Evolutionary conservation across 2,797 vertebrate genomes (phyloP), one percentile per base, ranked within the genome.

Genomic region (Eurystomus glaucurus): DNA sequence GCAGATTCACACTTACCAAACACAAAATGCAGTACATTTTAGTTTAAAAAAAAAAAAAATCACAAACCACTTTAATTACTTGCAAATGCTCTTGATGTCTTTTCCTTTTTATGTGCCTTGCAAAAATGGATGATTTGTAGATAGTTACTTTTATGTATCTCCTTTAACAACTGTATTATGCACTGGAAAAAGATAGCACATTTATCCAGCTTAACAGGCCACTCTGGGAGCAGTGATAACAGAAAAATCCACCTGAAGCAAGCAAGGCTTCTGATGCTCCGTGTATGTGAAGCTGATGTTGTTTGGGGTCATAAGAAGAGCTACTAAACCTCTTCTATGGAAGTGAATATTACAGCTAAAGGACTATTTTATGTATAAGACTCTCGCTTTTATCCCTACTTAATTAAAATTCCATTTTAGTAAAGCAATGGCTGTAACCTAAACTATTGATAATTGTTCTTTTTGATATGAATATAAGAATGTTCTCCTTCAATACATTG

Each of bases 131-230:
- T 64, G 35, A 94, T 85, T 60, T 88, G 46, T 87, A 68, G 90
- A 29, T 3, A 60, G 60, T 1, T 39, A 50, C 66, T 88, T 52
- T 78, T 75, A n/a, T 68, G 12, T 39, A 80, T 76, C 0, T 3
- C 8, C 31, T 78, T 95, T 82, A 95, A 51, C 46, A 66, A 69
- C 57, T 85, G 35, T 48, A 51, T 62, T 90, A 95, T 50, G 50
- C 41, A 71, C 52, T 71, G 45, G 86, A n/a, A 95, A 91, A 94
- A 76, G 48, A 23, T 12, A 52, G 10, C 22, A 45, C 45, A 55
- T 76, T 94, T 95, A 96, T 93, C 37, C 75, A 83, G 21, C 65
- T 81, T 92, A 75, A 94, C 85, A 87, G 80, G 50, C 37, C 77
- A 64, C 50, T 94, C 54, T 90, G 90, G 85, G 50, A 97, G 7